Evolutionary conservation across 1,140 invertebrate species (phyloP), one percentile per base, ranked within the genome.

Genomic region (Sinella curviseta): DNA sequence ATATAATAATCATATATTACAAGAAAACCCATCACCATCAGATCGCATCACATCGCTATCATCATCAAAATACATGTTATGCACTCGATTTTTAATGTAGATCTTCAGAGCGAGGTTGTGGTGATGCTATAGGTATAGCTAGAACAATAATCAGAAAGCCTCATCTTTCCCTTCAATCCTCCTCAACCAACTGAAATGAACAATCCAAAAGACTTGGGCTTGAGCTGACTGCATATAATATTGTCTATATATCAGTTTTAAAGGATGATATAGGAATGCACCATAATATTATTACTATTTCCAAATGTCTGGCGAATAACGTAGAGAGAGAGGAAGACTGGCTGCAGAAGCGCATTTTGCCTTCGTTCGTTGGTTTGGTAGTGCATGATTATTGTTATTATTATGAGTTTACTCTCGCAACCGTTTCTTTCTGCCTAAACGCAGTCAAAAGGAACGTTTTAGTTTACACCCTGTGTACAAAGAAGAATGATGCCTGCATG

Each of bases 351-450:
- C 20, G 39, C 39, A 48, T 48, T 48, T 48, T 48, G 20, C 39
- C 8, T 48, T 48, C 8, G 20, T 48, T 48, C 39, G 8, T 48
- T 48, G 39, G 39, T 48, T 48, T 48, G 39, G 8, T 48, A 8
- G 39, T 12, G 20, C 39, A 48, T 48, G 8, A 48, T 48, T 48
- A 48, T 48, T 60, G 24, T 60, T 26, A n/a, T 60, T 60, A 60
- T 60, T 60, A 60, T n/a, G 57, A 60, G 12, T 60, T 60, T 60
- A 60, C 57, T 70, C 65, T 31, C 65, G 65, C 65, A 75, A 75
- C 35, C 39, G 39, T 36, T 75, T 75, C 74, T 75, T 75, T 75
- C 74, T 75, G 74, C 74, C 74, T 75, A 75, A 75, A 75, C 74
- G 74, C 74, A 75, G 34, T 75, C 20, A 54, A 75, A 75, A 75